Conservation (phyloP, 2,888 invertebrate species). For the Penaeus monodon region DNA sequence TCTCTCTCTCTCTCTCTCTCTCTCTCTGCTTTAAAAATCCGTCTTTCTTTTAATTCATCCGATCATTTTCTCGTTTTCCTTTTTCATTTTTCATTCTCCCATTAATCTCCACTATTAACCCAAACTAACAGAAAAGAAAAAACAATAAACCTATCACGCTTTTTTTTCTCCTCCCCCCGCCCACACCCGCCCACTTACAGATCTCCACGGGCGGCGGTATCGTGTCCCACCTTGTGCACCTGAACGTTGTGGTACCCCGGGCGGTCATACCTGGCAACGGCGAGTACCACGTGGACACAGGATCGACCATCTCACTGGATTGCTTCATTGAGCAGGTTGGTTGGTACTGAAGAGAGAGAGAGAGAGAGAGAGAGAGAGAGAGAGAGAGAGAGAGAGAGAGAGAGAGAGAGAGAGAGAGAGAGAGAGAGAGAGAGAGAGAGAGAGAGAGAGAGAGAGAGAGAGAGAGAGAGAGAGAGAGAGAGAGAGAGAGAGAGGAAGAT, state of each 20-base stretch:
- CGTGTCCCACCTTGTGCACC: constrained; percentile 87
- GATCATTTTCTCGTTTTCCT: not conserved
- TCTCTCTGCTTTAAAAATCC: not conserved
- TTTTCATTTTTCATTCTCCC: not conserved
- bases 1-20: not conserved
- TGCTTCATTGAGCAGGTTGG: constrained; percentile 91
- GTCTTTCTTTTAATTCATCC: not conserved
- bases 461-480: no score
- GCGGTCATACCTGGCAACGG: constrained; percentile 88
- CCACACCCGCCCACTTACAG: constrained; percentile 73
- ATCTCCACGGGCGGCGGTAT: constrained; percentile 86
- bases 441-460: no score
- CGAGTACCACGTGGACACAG: constrained; percentile 90
- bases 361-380: no score
- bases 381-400: no score
- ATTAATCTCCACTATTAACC: no score
- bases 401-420: no score
- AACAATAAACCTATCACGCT: no score
- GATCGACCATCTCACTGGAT: constrained; percentile 88
- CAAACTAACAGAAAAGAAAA: no score
- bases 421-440: no score
- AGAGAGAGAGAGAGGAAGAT: no score
- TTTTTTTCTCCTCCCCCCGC: no score
- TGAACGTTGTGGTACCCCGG: constrained; percentile 89
- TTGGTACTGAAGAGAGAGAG: no score